Percentiles rank a stretch among this genome's conserved stretches.
Conservation (phyloP, 2,113 vertebrate genomes). For the Pao palembangensis region DNA sequence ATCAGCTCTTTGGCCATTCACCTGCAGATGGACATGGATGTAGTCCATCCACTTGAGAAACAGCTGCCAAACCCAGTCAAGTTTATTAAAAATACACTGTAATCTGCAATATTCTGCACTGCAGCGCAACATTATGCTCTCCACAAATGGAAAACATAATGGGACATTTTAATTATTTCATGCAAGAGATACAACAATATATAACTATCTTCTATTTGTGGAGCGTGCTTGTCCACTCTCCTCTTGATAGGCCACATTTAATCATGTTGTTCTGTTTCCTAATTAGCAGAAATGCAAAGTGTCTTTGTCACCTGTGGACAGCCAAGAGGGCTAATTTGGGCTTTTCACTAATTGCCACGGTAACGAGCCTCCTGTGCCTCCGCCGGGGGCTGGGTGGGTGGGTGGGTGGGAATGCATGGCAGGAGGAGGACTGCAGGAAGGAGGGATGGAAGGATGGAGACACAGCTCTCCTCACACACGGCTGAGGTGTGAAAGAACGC, state of each 20-base stretch:
- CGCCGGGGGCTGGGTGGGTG: conserved; percentile 56
- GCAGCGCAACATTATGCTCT: conserved; percentile 34
- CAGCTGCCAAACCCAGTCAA: conserved; percentile 35
- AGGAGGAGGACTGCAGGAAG: conserved; percentile 71
- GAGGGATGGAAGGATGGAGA: conserved; percentile 71
- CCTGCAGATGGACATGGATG: conserved; percentile 24
- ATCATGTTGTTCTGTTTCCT: conserved; percentile 77
- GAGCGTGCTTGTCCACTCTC: conserved; percentile 66
- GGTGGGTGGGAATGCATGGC: conserved; percentile 65
- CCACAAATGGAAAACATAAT: conserved; percentile 47
- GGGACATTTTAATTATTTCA: conserved; percentile 59
- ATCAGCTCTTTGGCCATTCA: conserved; percentile 9
- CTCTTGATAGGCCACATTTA: conserved; percentile 67
- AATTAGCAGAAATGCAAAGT: conserved; percentile 78
- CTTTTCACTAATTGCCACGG: conserved; percentile 80
- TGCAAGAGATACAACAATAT: conserved; percentile 57
- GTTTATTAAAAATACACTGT: conserved; percentile 9
- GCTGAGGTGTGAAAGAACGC: conserved; percentile 77
- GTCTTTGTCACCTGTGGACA: conserved; percentile 80
- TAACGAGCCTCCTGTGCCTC: conserved; percentile 78
- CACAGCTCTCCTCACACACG: conserved; percentile 73
- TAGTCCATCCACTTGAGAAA: conserved; percentile 30
- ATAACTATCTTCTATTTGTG: conserved; percentile 62
- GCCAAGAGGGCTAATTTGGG: conserved; percentile 79
- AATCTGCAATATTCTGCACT: conserved; percentile 37